These are phyloP conservation scores for Trogon melanurus DNA, from an alignment of 2,113 vertebrate species.

Conservation along the genomic window DNA sequence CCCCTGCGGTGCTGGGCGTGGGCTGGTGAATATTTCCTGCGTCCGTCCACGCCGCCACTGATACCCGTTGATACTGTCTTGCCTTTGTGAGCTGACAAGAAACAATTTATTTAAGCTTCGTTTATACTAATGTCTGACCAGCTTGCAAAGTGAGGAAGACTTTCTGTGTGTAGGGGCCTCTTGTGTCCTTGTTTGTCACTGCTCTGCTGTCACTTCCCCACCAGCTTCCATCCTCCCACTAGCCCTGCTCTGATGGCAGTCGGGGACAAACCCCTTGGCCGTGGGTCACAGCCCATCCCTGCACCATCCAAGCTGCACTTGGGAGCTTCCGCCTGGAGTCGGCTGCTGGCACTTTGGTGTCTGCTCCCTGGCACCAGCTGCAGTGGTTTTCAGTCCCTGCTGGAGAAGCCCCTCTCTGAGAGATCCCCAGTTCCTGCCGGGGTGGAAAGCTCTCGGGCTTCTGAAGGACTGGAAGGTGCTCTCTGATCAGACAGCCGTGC, in stretches of 20 bases:
- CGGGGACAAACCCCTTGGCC: not conserved
- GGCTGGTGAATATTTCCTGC: not conserved
- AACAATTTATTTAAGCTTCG: not conserved
- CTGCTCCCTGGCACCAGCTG: not conserved
- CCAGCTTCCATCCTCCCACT: not conserved
- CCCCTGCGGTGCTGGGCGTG: fast-evolving
- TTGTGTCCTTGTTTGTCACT: not conserved
- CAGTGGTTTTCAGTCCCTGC: not conserved
- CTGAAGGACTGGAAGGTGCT: not conserved
- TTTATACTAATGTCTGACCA: not conserved
- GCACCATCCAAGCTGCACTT: fast-evolving
- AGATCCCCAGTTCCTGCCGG: not conserved
- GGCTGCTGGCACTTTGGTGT: not conserved
- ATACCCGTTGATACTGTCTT: not conserved
- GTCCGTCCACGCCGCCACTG: not conserved
- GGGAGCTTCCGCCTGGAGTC: fast-evolving
- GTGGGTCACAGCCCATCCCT: not conserved
- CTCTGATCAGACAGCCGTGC: not conserved
- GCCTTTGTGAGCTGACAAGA: not conserved
- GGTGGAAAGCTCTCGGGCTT: not conserved
- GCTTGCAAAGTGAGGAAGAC: not conserved
- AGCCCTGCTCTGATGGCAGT: not conserved
- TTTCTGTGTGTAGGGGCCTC: not conserved
- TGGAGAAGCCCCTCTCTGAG: not conserved
- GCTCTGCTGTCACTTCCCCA: not conserved